Conservation (phyloP, 2,888 invertebrate species). For the Nymphalis polychloros region DNA sequence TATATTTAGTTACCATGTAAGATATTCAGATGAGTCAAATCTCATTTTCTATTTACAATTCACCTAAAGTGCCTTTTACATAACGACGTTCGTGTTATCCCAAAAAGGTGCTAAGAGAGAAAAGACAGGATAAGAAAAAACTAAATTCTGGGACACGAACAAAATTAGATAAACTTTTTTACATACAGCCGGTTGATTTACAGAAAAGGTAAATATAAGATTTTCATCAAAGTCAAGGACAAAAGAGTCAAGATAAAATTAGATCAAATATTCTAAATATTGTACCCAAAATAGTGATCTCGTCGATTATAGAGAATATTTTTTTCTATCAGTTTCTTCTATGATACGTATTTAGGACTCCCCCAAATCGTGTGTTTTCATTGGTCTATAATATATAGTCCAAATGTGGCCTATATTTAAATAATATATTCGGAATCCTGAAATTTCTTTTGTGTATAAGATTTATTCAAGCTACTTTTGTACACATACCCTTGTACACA, state of each 20-base stretch:
- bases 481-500: not conserved
- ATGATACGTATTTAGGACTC: not conserved
- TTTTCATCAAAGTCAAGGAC: constrained; percentile 1
- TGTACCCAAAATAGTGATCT: not conserved
- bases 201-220: not conserved
- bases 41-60: constrained; percentile 27
- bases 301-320: not conserved
- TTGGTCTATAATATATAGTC: not conserved
- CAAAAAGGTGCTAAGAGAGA: constrained; percentile 24
- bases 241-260: not conserved
- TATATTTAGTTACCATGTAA: constrained; percentile 17
- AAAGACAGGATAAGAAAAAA: constrained; percentile 7
- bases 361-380: not conserved
- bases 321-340: not conserved
- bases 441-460: constrained; percentile 4
- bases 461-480: not conserved
- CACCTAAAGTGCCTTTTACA: constrained; percentile 20
- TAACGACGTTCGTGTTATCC: constrained; percentile 17
- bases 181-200: constrained; percentile 11
- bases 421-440: too few species aligned
- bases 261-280: not conserved
- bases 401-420: not conserved
- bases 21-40: constrained; percentile 25
- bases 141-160: constrained; percentile 29
- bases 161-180: constrained; percentile 33